Base-by-base conservation (phyloP, 2,888 invertebrate species). In the Tinea pellionella region DNA sequence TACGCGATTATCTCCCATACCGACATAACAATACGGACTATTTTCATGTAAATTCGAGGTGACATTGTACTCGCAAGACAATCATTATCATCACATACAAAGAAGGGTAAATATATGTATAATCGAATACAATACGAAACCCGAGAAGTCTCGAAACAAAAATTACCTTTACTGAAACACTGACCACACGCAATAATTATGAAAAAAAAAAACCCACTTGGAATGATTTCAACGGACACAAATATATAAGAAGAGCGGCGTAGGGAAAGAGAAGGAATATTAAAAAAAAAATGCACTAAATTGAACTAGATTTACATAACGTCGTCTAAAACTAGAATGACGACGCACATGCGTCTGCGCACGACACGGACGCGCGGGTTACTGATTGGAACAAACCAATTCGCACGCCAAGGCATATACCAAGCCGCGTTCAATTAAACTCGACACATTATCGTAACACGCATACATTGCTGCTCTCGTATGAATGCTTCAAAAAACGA, bases 141-240 rank as follows among this genome's bases (percentile, higher is more conserved):
- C 9, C n/a, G n/a, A n/a, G 37, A 37, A 37, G 6, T 3, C n/a
- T 37, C 37, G 4, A 37, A 37, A 37, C 58, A 53, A 62, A 62
- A 61, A 62, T 60, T 60, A 63, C 67, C 65, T 65, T 62, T 12
- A 32, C 24, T 24, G 24, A 58, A 61, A 62, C 63, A 64, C 61
- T 61, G 65, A 68, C 64, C 62, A 64, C 63, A 63, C 60, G 32
- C 63, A 42, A 62, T 59, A 16, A 11, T 42, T 19, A 61, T 53
- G 18, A 29, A 41, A 47, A 37, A 15, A 13, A 41, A 32, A 37
- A 42, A 6, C n/a, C 18, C 42, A 15, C 13, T 37, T 29, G 64
- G 65, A 66, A 65, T 65, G 37, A 37, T 37, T 37, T 37, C 11
- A 37, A 9, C 37, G 2, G 37, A 37, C 9, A 4, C 11, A 47